These are phyloP conservation scores for Premnoplex brunnescens DNA, from an alignment of 2,797 vertebrate species.

Conservation along the genomic window DNA sequence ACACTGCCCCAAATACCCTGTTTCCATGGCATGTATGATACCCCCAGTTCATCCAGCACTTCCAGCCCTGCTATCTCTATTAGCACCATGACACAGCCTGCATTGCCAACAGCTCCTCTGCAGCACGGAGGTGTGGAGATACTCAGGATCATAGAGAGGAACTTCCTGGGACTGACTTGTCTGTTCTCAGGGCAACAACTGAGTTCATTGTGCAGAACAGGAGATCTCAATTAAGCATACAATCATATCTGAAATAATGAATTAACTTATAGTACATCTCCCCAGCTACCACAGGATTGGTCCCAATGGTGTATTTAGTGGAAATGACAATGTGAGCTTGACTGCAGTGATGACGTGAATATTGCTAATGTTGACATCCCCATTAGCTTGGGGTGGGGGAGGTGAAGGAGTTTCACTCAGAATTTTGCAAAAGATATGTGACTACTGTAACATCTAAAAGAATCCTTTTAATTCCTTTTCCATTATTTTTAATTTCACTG, in stretches of 20 bases:
- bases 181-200: neutral
- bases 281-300: constrained; percentile 25
- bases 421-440: constrained; percentile 4
- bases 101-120: neutral
- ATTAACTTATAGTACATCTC: constrained; percentile 40
- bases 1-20: neutral
- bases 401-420: neutral
- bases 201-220: constrained; percentile 20
- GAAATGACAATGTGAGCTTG: constrained; percentile 52
- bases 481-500: constrained; percentile 28
- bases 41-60: neutral
- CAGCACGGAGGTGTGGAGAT: neutral
- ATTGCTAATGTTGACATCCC: constrained; percentile 50
- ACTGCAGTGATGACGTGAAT: constrained; percentile 45
- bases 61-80: neutral
- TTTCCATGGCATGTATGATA: neutral
- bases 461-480: constrained; percentile 1
- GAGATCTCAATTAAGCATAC: constrained; percentile 31
- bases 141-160: neutral
- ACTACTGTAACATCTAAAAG: constrained; percentile 33
- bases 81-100: neutral
- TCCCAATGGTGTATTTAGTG: constrained; percentile 49
- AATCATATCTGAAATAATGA: constrained; percentile 27
- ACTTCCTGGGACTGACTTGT: neutral
- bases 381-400: neutral